Base-by-base conservation (phyloP, 2,113 vertebrate species). In the Grammomys dolichurus region DNA sequence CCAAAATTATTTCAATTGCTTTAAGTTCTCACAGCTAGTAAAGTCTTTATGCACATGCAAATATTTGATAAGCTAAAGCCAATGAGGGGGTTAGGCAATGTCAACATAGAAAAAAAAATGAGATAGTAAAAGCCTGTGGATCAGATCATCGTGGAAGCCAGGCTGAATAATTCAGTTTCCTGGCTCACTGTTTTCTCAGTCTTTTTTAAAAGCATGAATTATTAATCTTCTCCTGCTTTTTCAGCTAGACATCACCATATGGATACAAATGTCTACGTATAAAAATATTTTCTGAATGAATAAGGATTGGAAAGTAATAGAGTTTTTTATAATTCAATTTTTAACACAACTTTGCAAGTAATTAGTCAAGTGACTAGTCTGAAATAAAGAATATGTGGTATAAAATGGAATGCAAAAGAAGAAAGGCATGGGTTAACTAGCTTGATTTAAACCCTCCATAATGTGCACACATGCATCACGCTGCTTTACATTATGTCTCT, bases 91-190 rank as follows among this genome's bases (percentile, higher is more conserved):
- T 90, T 80, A 89, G 80, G 84, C 40, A 89, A 56, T 91, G 80
- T 94, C 84, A 96, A 80, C 46, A 93, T 0, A 78, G 48, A 43
- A 85, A 90, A 95, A 95, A 9, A 95, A 87, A 7, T 60, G 33
- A 91, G 90, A 84, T n/a, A 85, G 73, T 73, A n/a, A 94, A 94
- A 91, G 54, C 63, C 89, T 51, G 0, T 84, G 54, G 93, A 94
- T 95, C 48, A 95, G 84, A 92, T 94, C 43, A 31, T 24, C 40
- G 22, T 70, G 24, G 48, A 97, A 95, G 89, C 58, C 90, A 96
- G 86, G 14, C 58, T 97, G 90, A 97, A 95, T 92, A 97, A 96
- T 97, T 97, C 43, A 84, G 51, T 87, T 54, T 92, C 84, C 56
- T 72, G 40, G 48, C n/a, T 54, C 5, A 67, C 28, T 90, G 51